A percentile compares a stretch with the other conserved stretches of the same genome.
Evolutionary conservation across 2,888 invertebrate species (phyloP).

Genomic region (Sphinx pinastri): DNA sequence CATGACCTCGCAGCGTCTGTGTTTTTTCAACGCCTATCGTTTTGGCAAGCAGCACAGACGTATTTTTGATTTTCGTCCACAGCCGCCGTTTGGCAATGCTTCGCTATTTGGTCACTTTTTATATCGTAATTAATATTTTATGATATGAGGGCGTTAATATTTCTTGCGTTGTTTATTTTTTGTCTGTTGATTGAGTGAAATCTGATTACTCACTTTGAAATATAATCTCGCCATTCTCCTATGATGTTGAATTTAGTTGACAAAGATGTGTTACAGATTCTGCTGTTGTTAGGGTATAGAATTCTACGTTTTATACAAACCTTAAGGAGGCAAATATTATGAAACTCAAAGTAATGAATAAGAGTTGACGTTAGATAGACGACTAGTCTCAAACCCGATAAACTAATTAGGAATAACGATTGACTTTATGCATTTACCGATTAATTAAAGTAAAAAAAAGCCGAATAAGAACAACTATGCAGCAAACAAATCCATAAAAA

Average conservation of each 20-base stretch:
- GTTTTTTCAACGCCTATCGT: slow-evolving; percentile 26
- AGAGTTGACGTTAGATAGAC: no score
- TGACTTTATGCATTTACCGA: no score
- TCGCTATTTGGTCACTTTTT: slow-evolving; percentile 7
- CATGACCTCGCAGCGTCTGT: slow-evolving; percentile 27
- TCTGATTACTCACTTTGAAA: not conserved
- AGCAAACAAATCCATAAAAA: not conserved
- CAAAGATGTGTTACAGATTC: no score
- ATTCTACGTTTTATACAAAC: no score
- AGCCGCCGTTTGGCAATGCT: slow-evolving; percentile 8
- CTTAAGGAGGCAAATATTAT: no score
- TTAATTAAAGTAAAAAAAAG: no score
- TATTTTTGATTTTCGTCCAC: slow-evolving; percentile 20
- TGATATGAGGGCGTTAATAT: not conserved
- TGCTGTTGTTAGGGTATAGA: no score
- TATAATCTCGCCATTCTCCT: not conserved
- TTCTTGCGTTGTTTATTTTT: not conserved
- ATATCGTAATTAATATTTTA: slow-evolving; percentile 9
- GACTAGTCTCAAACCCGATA: no score
- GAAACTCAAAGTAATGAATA: no score
- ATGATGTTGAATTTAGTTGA: no score
- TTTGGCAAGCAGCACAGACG: slow-evolving; percentile 18
- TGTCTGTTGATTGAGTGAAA: not conserved
- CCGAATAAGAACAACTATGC: no score
- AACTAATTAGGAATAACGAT: no score